Base-by-base conservation (phyloP, 2,888 invertebrate species). In the Octonoba sinensis region DNA sequence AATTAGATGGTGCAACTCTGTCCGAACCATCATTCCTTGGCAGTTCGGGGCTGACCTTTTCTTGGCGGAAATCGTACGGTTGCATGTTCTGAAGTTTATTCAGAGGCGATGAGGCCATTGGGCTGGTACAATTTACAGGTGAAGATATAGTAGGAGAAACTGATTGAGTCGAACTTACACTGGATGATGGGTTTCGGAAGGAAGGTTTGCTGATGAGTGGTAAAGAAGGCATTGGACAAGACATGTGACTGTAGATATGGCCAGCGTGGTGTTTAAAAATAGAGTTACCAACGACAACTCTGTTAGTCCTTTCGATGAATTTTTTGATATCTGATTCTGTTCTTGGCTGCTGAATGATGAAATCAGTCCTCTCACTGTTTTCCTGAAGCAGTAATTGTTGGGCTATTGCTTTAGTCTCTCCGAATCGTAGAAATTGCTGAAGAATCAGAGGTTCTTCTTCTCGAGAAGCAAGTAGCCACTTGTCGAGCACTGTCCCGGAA, bases 11-110 rank as follows among this genome's bases (percentile, higher is more conserved):
- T n/a, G 67, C 27, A n/a, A 51, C 16, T 18, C 27, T 54, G 62
- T 70, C 44, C 64, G 70, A 49, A 15, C 44, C 77, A 46, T 74
- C 77, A 20, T 20, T 72, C 44, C 70, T 70, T 18, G 76, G 49
- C 11, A 54, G 24, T 36, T 84, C 82, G 4, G 84, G 84, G 18
- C 84, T 78, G 6, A 22, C 64, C 22, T 83, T 79, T 3, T 85
- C 85, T 47, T 96, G 92, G 87, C 96, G 92, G 88, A 94, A 96
- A 88, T 97, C 96, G 88, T 96, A 96, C 0, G 97, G 96, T 87
- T 97, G 96, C 96, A 97, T 96, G 87, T 93, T 96, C 89, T 96
- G 96, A 65, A 97, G 91, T 86, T 95, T 93, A 88, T 94, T 96
- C 84, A 97, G 90, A 3, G 97, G 96, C 13, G 95, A 94, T 46